A percentile compares a stretch with the other conserved stretches of the same genome.
Evolutionary conservation across 2,888 invertebrate species (phyloP).

Genomic region (Tetrapedia diversipes): DNA sequence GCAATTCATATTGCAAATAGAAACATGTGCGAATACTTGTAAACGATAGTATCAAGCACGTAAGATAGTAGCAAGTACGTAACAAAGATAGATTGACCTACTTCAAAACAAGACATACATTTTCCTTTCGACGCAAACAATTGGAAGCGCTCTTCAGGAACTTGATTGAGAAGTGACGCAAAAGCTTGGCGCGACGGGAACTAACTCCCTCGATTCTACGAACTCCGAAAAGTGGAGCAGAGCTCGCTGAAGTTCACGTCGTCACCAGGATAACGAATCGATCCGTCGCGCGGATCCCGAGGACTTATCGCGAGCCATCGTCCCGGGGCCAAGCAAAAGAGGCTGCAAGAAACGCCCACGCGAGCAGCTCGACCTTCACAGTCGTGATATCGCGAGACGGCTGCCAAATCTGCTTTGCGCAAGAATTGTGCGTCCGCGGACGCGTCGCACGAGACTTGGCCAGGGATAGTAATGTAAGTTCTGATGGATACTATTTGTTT

Average conservation of each 20-base stretch:
- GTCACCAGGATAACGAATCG: conserved; percentile 37
- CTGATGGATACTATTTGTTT: too few species aligned
- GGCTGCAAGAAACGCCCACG: conserved; percentile 17
- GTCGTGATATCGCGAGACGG: neutral
- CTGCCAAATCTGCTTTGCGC: conserved; percentile 42
- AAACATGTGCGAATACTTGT: too few species aligned
- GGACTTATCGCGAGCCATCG: neutral
- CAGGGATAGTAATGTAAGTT: too few species aligned
- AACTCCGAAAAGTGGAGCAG: conserved; percentile 14
- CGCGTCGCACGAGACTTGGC: neutral
- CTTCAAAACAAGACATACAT: too few species aligned
- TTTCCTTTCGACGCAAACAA: too few species aligned
- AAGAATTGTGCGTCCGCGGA: conserved; percentile 1
- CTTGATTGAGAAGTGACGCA: too few species aligned
- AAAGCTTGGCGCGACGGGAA: neutral
- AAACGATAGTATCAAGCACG: too few species aligned
- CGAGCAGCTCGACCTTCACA: conserved; percentile 8
- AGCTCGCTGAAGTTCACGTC: neutral
- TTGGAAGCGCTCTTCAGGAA: too few species aligned
- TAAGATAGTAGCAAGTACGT: too few species aligned
- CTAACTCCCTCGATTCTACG: conserved; percentile 4
- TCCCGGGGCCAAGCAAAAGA: conserved; percentile 24
- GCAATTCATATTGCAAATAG: too few species aligned
- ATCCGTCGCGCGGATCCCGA: conserved; percentile 4
- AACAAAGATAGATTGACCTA: too few species aligned